Percentiles rank a stretch among this genome's conserved stretches.
Conservation (phyloP, 2,113 vertebrate species). For the Laticauda colubrina region DNA sequence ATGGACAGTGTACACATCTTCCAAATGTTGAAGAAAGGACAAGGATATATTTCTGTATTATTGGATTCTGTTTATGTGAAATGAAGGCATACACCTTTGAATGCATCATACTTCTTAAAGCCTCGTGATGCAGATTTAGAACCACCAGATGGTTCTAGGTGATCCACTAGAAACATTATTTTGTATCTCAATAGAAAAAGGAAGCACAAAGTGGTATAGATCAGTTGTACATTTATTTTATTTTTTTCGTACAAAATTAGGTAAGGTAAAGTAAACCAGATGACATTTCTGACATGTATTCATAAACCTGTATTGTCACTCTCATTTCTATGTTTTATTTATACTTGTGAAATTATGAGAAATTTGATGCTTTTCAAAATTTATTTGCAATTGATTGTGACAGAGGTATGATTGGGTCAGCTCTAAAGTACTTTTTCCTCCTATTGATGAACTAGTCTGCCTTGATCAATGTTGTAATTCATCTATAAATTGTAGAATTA, state of each 20-base stretch:
- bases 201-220: background rate
- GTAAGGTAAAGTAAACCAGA: background rate
- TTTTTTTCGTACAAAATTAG: background rate
- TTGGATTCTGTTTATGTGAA: background rate
- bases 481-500: background rate
- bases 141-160: too few relatives aligned
- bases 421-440: background rate
- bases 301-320: background rate
- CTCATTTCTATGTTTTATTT: constrained; percentile 5
- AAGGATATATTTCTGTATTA: background rate
- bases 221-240: background rate
- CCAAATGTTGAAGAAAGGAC: background rate
- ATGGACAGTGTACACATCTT: background rate
- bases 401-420: too few relatives aligned
- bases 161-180: background rate
- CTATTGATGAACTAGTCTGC: background rate
- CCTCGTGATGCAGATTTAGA: background rate
- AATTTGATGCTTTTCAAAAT: background rate
- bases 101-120: background rate
- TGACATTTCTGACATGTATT: background rate
- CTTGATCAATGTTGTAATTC: background rate
- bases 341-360: background rate
- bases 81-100: background rate
- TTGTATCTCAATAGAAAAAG: background rate
- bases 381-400: background rate